Base-by-base conservation (phyloP, 1,140 invertebrate species). In the Stegodyphus dumicola region DNA sequence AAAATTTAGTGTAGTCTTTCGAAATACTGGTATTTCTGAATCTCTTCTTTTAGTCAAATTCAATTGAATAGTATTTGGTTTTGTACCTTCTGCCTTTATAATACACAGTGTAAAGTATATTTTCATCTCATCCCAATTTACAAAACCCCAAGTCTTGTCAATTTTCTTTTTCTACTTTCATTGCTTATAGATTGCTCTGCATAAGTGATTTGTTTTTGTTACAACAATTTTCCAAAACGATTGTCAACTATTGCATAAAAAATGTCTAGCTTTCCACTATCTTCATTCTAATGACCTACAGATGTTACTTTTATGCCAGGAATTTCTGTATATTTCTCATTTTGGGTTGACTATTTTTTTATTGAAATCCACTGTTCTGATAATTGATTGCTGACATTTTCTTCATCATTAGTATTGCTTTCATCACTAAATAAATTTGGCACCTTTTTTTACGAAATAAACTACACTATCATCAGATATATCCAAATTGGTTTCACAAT, bases 171-270 rank as follows among this genome's bases (percentile, higher is more conserved):
- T 6, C 33, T 69, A 4, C n/a, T 64, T 69, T 69, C 33, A 69
- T 69, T 5, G 66, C 66, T 69, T 69, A 4, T 69, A 18, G 1
- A n/a, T 18, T 69, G 1, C 33, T 69, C 66, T 18, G 66, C 66
- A 48, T 69, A 69, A n/a, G n/a, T n/a, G 17, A 69, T 69, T 69
- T 69, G 66, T 69, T 48, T 69, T 6, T 13, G 66, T 69, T 69
- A 69, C 66, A 69, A 69, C 56, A 69, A 18, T 69, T 69, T 69
- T 6, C 66, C 66, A 69, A 69, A 69, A 69, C 5, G 7, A 5
- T 18, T 48, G 33, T 69, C 33, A 69, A 64, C 1, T 64, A 64
- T 64, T 64, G 60, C n/a, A 64, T 69, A 18, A 69, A 69, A 69
- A 69, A 69, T 9, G 66, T 69, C 66, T 69, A 69, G 9, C 56